phyloP scores from a whole-genome alignment of 1,140 invertebrate genomes.

The Aphelenchoides avenae region DNA sequence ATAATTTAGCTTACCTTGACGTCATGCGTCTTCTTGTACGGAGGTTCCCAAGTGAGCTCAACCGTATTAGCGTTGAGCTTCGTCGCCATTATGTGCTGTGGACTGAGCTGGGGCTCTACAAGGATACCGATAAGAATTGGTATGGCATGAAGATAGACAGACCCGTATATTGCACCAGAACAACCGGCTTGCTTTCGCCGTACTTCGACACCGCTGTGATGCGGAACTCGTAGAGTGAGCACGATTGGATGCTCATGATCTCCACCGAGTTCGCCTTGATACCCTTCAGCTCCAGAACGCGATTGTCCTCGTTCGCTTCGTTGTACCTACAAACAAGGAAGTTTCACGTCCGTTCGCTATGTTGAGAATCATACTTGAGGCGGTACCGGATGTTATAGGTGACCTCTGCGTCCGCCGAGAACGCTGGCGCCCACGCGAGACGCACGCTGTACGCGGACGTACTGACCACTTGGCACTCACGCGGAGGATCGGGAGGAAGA shows the following conservation, averaged over 20 bases:
- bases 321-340: constrained; percentile 39
- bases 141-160: constrained; percentile 1
- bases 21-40: constrained; percentile 52
- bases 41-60: constrained; percentile 57
- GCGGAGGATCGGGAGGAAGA: constrained; percentile 52
- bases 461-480: constrained; percentile 56
- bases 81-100: constrained; percentile 57
- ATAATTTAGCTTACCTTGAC: constrained; percentile 41
- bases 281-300: constrained; percentile 49
- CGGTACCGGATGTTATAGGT: constrained; percentile 57
- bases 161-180: constrained; percentile 57
- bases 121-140: neutral
- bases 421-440: constrained; percentile 56
- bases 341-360: neutral
- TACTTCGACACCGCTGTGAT: constrained; percentile 57
- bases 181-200: constrained; percentile 55
- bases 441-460: constrained; percentile 57
- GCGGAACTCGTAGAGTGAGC: constrained; percentile 57
- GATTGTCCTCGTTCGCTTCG: constrained; percentile 35
- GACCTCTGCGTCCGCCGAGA: constrained; percentile 54
- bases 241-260: constrained; percentile 58
- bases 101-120: constrained; percentile 56
- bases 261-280: constrained; percentile 45
- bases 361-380: constrained; percentile 43
- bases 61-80: constrained; percentile 55